These are phyloP conservation scores for Lysiphlebus fabarum DNA, from an alignment of 1,140 invertebrate species.

Conservation along the genomic window DNA sequence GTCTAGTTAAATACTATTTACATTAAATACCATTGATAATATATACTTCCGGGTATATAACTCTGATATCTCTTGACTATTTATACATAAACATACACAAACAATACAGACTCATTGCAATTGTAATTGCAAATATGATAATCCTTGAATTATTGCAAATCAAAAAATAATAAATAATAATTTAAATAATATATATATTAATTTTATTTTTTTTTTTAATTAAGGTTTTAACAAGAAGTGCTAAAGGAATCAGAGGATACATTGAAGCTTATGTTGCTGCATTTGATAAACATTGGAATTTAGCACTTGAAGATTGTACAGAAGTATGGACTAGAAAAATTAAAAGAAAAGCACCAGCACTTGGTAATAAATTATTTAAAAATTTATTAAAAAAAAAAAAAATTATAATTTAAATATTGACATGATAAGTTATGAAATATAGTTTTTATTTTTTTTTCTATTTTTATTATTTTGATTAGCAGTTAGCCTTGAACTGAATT, in stretches of 20 bases:
- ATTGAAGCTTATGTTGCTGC: conserved; percentile 78
- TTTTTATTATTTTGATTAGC: no score
- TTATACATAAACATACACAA: conserved; percentile 7
- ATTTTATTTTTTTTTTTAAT: conserved; percentile 34
- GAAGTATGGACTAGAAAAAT: conserved; percentile 76
- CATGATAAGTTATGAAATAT: no score
- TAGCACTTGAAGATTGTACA: conserved; percentile 81
- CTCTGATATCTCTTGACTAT: conserved; percentile 18
- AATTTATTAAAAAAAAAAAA: no score
- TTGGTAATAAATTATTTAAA: conserved; percentile 47
- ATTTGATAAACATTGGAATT: conserved; percentile 95
- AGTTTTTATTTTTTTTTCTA: no score
- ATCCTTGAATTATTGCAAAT: conserved; percentile 13
- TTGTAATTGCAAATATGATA: conserved; percentile 14
- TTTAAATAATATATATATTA: conserved; percentile 16
- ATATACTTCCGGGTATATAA: conserved; percentile 49
- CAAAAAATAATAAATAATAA: neutral
- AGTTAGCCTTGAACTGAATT: no score
- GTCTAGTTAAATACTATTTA: neutral
- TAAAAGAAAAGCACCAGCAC: conserved; percentile 60
- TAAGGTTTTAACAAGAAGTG: conserved; percentile 66
- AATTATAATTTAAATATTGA: no score
- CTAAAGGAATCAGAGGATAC: conserved; percentile 68
- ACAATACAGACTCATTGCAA: conserved; percentile 3
- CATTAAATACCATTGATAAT: neutral